A percentile compares a stretch with the other conserved stretches of the same genome.
Evolutionary conservation across 2,797 vertebrate species (phyloP).

Genomic region (Coluber constrictor): DNA sequence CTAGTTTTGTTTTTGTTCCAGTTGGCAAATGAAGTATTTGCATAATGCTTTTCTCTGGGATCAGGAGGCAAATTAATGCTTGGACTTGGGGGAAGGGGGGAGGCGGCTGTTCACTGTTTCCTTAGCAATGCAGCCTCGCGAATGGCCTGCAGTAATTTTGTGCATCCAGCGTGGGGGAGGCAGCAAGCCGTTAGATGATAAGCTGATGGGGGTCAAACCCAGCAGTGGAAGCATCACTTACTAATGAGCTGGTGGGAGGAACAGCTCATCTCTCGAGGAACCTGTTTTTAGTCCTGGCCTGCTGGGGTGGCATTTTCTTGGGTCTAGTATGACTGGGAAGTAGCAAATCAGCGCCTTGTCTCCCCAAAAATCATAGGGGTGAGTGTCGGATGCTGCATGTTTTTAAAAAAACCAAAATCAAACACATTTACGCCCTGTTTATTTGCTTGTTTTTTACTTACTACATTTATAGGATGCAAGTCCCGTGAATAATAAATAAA

Average conservation of each 20-base stretch:
- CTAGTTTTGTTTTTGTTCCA: neutral
- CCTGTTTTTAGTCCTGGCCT: neutral
- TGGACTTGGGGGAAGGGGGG: neutral
- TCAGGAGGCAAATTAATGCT: neutral
- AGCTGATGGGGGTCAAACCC: neutral
- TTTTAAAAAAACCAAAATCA: neutral
- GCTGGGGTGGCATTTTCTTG: too few relatives aligned
- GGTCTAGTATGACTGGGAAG: too few relatives aligned
- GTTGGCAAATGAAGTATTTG: neutral
- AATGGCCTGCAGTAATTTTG: neutral
- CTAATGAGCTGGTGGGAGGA: neutral
- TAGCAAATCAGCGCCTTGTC: neutral
- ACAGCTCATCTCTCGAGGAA: conserved; percentile 2
- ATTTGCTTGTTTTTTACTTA: neutral
- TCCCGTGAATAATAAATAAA: neutral
- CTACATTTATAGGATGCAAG: neutral
- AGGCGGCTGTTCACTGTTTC: neutral
- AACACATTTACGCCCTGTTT: neutral
- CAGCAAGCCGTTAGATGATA: neutral
- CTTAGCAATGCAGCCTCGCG: neutral
- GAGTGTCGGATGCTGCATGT: neutral
- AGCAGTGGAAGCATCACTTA: neutral
- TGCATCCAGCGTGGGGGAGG: neutral
- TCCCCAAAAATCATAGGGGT: neutral
- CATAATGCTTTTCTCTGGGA: neutral